A percentile compares a stretch with the other conserved stretches of the same genome.
Evolutionary conservation across 2,113 vertebrate genomes (phyloP).

Genomic region (Canis aureus): DNA sequence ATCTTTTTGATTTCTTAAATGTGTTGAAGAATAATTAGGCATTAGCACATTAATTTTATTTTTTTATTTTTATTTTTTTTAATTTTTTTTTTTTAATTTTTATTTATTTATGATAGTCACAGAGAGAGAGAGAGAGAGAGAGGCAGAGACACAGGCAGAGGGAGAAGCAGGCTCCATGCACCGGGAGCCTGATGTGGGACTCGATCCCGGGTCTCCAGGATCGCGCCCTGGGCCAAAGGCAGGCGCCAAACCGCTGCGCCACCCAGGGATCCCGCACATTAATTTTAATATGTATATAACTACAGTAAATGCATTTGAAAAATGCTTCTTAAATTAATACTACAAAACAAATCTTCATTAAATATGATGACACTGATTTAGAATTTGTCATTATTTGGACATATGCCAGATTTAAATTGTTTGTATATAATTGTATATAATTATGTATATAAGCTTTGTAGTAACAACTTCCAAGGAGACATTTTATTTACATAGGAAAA

Average conservation of each 20-base stretch:
- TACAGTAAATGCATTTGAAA: not conserved
- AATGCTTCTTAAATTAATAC: constrained; percentile 14
- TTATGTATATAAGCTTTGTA: not conserved
- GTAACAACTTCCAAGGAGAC: not conserved
- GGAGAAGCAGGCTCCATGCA: no score
- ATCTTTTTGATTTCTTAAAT: constrained; percentile 10
- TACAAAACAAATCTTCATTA: constrained; percentile 34
- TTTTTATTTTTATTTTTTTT: no score
- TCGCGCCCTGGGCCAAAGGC: no score
- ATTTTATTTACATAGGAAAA: constrained; percentile 25
- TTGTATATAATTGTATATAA: not conserved
- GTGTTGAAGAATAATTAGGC: not conserved
- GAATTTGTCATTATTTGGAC: not conserved
- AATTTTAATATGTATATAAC: constrained; percentile 1
- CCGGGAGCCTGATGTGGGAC: no score
- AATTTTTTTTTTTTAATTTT: no score
- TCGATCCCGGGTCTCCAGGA: no score
- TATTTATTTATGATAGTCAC: no score
- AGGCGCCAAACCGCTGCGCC: no score
- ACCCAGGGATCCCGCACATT: no score
- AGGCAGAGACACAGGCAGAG: no score
- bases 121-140: no score
- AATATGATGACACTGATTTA: not conserved
- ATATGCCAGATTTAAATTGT: constrained; percentile 28
- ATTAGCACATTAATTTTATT: not conserved